phyloP scores from a whole-genome alignment of 2,113 vertebrate genomes.

The Hemiscyllium ocellatum region DNA sequence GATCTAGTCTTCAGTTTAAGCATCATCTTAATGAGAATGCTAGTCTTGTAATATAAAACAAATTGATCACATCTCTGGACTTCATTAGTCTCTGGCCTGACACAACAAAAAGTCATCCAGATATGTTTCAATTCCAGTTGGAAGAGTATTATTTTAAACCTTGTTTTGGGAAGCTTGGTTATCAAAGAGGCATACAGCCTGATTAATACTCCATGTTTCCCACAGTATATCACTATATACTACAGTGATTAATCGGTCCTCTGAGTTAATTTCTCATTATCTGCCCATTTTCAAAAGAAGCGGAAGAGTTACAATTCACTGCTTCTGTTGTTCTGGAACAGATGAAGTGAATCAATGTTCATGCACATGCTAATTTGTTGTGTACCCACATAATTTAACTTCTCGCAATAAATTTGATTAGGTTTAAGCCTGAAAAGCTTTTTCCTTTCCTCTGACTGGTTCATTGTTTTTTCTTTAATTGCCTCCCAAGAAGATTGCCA shows the following conservation, averaged over 20 bases:
- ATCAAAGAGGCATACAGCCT: not conserved
- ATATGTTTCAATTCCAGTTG: not conserved
- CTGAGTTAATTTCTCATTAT: not conserved
- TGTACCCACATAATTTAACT: not conserved
- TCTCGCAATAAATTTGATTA: not conserved
- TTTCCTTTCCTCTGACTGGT: not conserved
- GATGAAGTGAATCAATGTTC: not conserved
- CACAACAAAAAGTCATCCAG: no score
- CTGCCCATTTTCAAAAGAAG: not conserved
- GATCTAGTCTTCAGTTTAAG: not conserved
- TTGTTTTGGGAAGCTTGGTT: not conserved
- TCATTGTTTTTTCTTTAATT: no score
- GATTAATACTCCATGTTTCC: not conserved
- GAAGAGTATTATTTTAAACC: not conserved
- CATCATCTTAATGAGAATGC: not conserved
- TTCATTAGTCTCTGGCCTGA: no score
- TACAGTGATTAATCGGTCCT: not conserved
- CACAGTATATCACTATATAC: not conserved
- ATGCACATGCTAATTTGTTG: not conserved
- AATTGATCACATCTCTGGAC: not conserved
- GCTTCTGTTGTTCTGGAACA: not conserved
- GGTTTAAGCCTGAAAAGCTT: not conserved
- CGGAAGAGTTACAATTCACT: not conserved
- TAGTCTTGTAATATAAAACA: not conserved
- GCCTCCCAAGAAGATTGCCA: no score